Evolutionary conservation across 1,140 invertebrate genomes (phyloP).

Genomic region (Acromyrmex echinatior): DNA sequence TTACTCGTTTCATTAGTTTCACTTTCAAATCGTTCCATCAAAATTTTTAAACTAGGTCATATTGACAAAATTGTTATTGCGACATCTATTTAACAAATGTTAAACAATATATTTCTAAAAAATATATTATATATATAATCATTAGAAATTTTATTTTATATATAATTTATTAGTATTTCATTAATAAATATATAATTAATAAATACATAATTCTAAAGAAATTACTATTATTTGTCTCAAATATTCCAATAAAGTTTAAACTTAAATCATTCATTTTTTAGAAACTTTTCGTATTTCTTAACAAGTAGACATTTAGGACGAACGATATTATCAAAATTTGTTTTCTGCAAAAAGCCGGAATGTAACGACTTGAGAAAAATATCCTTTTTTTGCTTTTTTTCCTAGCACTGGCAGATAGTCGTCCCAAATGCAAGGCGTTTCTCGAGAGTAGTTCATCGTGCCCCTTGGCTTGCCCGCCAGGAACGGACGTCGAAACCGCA

Average conservation of each 20-base stretch:
- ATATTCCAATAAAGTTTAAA: neutral
- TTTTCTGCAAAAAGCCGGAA: constrained; percentile 33
- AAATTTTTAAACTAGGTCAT: constrained; percentile 1
- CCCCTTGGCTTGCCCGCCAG: constrained; percentile 64
- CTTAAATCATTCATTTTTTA: neutral
- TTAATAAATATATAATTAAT: neutral
- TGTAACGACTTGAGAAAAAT: constrained; percentile 50
- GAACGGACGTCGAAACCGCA: constrained; percentile 71
- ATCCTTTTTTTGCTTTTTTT: constrained; percentile 63
- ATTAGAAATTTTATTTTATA: neutral
- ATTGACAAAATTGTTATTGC: neutral
- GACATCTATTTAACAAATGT: neutral
- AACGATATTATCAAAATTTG: constrained; percentile 51
- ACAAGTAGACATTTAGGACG: neutral
- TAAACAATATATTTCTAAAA: neutral
- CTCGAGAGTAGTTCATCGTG: constrained; percentile 58
- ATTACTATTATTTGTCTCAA: neutral
- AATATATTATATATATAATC: neutral
- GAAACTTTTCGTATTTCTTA: constrained; percentile 25
- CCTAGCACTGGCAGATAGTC: constrained; percentile 54
- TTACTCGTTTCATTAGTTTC: constrained; percentile 28
- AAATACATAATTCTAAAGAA: neutral
- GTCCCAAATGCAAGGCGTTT: constrained; percentile 65
- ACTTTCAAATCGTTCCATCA: neutral
- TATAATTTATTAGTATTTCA: neutral